Conservation (phyloP, 2,113 vertebrate genomes). For the Astur gentilis region DNA sequence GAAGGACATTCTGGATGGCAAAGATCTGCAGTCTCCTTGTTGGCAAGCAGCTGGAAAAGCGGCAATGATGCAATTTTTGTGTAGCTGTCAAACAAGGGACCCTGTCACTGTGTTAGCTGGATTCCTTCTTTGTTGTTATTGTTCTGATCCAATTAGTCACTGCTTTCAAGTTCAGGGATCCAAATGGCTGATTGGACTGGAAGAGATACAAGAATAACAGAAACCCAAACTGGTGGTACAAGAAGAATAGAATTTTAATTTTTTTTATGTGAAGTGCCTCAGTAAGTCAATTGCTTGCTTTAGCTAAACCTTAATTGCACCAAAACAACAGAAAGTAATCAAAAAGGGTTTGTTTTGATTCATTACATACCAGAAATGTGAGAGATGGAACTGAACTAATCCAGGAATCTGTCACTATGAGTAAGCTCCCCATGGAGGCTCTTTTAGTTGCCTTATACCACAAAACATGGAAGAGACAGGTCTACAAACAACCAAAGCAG, state of each 20-base stretch:
- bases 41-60: constrained; percentile 15
- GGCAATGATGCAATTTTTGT: constrained; percentile 43
- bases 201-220: neutral
- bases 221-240: neutral
- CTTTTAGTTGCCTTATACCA: neutral
- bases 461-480: neutral
- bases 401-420: neutral
- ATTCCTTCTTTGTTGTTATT: constrained; percentile 36
- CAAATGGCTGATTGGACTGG: neutral
- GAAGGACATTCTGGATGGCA: neutral
- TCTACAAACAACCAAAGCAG: neutral
- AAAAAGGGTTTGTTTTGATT: neutral
- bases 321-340: neutral
- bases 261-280: neutral
- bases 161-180: neutral
- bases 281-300: neutral
- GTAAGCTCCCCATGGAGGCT: neutral
- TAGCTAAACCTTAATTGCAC: neutral
- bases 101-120: constrained; percentile 13
- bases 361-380: neutral
- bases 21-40: neutral
- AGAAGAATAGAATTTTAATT: neutral
- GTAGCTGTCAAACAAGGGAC: constrained; percentile 50
- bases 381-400: neutral
- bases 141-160: constrained; percentile 46